Evolutionary conservation across 2,888 invertebrate genomes (phyloP).

Genomic region (Chymomyza fuscimana): DNA sequence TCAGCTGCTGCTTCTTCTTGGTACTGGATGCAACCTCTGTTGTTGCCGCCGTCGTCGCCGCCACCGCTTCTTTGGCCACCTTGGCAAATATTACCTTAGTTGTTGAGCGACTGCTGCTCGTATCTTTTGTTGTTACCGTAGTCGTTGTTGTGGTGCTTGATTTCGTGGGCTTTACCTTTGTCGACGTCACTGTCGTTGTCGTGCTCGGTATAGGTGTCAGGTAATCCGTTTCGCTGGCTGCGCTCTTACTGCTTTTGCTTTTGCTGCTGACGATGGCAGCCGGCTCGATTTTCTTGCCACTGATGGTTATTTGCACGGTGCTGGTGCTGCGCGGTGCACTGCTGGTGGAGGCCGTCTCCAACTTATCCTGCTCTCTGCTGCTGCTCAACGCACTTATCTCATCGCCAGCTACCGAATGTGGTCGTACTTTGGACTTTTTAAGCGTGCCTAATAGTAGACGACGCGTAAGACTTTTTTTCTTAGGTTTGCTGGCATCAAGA

Average conservation of each 20-base stretch:
- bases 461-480: conserved; percentile 71
- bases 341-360: conserved; percentile 23
- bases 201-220: conserved; percentile 49
- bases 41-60: conserved; percentile 12
- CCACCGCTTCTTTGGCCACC: conserved; percentile 48
- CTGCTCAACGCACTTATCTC: conserved; percentile 51
- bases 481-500: conserved; percentile 50
- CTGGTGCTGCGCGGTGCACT: conserved; percentile 47
- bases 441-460: conserved; percentile 73
- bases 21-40: conserved; percentile 6
- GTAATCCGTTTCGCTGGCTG: conserved; percentile 66
- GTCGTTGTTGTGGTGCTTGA: conserved; percentile 34
- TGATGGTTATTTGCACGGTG: conserved; percentile 78
- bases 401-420: conserved; percentile 54
- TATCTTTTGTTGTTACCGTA: conserved; percentile 43
- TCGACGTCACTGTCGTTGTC: conserved; percentile 21
- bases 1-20: conserved; percentile 49
- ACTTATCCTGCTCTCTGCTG: conserved; percentile 44
- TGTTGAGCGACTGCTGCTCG: conserved; percentile 48
- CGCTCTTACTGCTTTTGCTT: conserved; percentile 39
- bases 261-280: conserved; percentile 28
- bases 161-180: conserved; percentile 27
- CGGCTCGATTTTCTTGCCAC: conserved; percentile 76
- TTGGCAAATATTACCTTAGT: conserved; percentile 69
- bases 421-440: conserved; percentile 65